A percentile compares a stretch with the other conserved stretches of the same genome.
phyloP scores from a whole-genome alignment of 2,888 invertebrate species.

The Carabus problematicus region DNA sequence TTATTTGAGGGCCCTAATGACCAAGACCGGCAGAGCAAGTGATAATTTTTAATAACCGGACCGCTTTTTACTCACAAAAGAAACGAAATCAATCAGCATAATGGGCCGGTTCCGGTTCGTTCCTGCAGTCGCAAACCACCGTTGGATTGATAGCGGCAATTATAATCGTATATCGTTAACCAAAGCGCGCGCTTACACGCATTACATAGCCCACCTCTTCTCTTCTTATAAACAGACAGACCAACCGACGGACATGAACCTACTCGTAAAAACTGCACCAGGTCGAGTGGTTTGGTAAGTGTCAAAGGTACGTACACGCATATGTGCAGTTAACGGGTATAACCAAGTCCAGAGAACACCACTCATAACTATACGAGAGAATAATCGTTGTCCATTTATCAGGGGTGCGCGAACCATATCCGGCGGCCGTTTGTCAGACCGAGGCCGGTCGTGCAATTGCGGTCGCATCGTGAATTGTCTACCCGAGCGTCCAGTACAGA shows the following conservation, averaged over 20 bases:
- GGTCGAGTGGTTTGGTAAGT: not conserved
- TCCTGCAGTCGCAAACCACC: slow-evolving; percentile 16
- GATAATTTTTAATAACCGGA: slow-evolving; percentile 42
- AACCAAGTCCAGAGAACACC: not conserved
- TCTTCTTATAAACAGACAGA: too few species aligned
- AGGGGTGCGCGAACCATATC: slow-evolving; percentile 36
- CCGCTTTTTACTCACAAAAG: slow-evolving; percentile 30
- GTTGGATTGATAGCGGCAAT: slow-evolving; percentile 27
- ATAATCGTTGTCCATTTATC: slow-evolving; percentile 39
- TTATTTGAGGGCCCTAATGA: slow-evolving; percentile 40
- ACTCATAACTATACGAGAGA: slow-evolving; percentile 24
- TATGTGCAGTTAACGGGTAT: too few species aligned
- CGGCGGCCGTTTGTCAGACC: slow-evolving; percentile 30
- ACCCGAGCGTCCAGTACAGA: slow-evolving; percentile 2
- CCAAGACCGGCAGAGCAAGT: slow-evolving; percentile 31
- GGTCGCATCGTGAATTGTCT: slow-evolving; percentile 28
- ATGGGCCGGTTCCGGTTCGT: slow-evolving; percentile 35
- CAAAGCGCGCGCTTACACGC: not conserved
- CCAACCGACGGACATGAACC: too few species aligned
- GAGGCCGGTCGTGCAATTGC: slow-evolving; percentile 9
- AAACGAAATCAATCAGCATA: slow-evolving; percentile 40
- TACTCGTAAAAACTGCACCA: too few species aligned
- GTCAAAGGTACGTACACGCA: not conserved
- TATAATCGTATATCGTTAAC: slow-evolving; percentile 26
- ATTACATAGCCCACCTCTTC: not conserved